Evolutionary conservation across 2,888 invertebrate genomes (phyloP).

Genomic region (Escarpia spicata): DNA sequence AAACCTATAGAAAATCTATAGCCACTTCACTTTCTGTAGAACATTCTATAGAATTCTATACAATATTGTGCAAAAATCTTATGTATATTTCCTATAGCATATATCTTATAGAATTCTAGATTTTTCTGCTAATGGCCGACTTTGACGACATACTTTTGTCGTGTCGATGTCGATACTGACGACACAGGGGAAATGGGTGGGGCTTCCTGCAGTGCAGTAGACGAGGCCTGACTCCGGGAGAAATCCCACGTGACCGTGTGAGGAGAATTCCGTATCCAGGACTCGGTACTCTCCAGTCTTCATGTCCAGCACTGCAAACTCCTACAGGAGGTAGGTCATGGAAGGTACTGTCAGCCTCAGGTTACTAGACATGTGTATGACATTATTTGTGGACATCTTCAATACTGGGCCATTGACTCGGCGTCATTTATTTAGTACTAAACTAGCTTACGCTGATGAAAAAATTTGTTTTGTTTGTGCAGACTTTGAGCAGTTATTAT

Average conservation of each 20-base stretch:
- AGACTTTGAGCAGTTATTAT: too few species aligned
- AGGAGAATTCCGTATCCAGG: conserved; percentile 50
- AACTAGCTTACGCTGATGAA: too few species aligned
- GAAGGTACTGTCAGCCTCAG: too few species aligned
- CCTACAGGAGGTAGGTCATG: conserved; percentile 40
- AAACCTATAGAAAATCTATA: too few species aligned
- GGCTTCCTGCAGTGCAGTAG: conserved; percentile 59
- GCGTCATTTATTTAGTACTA: too few species aligned
- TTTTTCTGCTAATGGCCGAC: neutral
- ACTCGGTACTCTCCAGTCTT: conserved; percentile 43
- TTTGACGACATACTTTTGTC: neutral
- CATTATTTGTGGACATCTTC: too few species aligned
- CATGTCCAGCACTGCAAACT: conserved; percentile 48
- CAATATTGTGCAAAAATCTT: too few species aligned
- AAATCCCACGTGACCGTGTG: conserved; percentile 45
- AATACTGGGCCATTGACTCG: too few species aligned
- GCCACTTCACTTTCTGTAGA: too few species aligned
- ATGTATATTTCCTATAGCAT: neutral
- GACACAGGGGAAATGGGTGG: conserved; percentile 54
- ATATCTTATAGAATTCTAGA: neutral
- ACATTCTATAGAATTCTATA: too few species aligned
- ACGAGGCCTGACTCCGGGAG: conserved; percentile 49
- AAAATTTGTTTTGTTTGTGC: too few species aligned
- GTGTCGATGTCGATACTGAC: conserved; percentile 47
- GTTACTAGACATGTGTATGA: too few species aligned